Conservation (phyloP, 2,888 invertebrate genomes). For the Meiosimyza decipiens region DNA sequence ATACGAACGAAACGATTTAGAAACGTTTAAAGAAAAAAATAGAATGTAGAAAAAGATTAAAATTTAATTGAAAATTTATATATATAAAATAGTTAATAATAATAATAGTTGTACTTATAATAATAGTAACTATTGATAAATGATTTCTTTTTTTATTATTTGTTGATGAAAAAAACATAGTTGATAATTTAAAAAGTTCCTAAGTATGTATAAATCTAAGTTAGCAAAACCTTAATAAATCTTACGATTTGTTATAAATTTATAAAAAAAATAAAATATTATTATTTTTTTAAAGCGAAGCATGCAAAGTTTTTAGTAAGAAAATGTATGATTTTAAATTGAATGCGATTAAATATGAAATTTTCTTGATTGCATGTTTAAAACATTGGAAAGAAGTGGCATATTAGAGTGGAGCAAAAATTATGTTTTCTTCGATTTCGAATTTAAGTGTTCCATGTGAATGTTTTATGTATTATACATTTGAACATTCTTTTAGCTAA, state of each 20-base stretch:
- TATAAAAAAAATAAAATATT: slow-evolving; percentile 19
- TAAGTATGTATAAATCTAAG: slow-evolving; percentile 8
- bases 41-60: slow-evolving; percentile 55
- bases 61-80: slow-evolving; percentile 37
- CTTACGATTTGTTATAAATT: slow-evolving; percentile 4
- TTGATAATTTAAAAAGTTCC: slow-evolving; percentile 10
- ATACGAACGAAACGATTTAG: slow-evolving; percentile 48
- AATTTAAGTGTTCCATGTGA: no score
- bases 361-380: neutral
- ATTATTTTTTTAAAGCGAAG: slow-evolving; percentile 44
- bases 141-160: neutral
- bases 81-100: slow-evolving; percentile 25
- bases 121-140: slow-evolving; percentile 16
- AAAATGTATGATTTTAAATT: slow-evolving; percentile 13
- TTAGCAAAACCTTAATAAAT: slow-evolving; percentile 12
- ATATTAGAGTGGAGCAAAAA: no score
- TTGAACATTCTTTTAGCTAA: no score
- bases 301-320: slow-evolving; percentile 43
- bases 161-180: slow-evolving; percentile 4
- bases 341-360: slow-evolving; percentile 10
- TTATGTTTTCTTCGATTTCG: no score
- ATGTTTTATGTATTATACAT: no score
- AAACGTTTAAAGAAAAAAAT: slow-evolving; percentile 53
- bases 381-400: no score
- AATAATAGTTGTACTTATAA: neutral